phyloP scores from a whole-genome alignment of 2,113 vertebrate species.

The Prunella fulvescens region DNA sequence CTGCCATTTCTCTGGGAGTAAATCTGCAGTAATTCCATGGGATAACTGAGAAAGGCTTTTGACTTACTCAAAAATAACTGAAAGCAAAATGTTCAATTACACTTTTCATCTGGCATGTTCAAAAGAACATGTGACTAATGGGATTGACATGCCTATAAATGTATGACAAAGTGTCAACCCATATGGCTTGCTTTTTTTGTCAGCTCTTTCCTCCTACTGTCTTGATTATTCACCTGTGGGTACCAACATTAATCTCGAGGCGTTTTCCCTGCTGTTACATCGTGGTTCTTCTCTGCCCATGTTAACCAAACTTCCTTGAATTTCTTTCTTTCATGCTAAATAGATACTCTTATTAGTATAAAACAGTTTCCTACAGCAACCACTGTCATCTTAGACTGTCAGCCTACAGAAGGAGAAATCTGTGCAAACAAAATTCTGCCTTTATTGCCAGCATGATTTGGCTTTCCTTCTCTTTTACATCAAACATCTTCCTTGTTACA shows the following conservation, averaged over 20 bases:
- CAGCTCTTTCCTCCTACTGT: not conserved
- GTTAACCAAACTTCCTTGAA: not conserved
- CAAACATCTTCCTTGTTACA: not conserved
- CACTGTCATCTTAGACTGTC: not conserved
- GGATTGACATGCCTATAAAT: not conserved
- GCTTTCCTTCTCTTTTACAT: not conserved
- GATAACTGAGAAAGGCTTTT: not conserved
- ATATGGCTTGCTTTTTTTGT: not conserved
- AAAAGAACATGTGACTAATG: slow-evolving; percentile 23
- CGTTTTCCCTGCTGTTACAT: not conserved
- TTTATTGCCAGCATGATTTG: not conserved
- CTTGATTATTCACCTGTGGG: not conserved
- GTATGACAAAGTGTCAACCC: not conserved
- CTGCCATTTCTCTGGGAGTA: not conserved
- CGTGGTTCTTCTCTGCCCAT: not conserved
- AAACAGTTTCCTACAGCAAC: not conserved
- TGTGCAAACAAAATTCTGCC: not conserved
- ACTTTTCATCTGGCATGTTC: not conserved
- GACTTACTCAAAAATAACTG: not conserved
- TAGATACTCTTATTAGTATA: not conserved
- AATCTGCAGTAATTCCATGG: not conserved
- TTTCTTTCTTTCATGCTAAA: not conserved
- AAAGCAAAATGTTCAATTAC: not conserved
- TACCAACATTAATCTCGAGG: not conserved
- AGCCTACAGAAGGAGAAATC: not conserved